Percentiles rank a stretch among this genome's conserved stretches.
phyloP scores from a whole-genome alignment of 2,113 vertebrate species.

The Romanogobio albipinnatus region DNA sequence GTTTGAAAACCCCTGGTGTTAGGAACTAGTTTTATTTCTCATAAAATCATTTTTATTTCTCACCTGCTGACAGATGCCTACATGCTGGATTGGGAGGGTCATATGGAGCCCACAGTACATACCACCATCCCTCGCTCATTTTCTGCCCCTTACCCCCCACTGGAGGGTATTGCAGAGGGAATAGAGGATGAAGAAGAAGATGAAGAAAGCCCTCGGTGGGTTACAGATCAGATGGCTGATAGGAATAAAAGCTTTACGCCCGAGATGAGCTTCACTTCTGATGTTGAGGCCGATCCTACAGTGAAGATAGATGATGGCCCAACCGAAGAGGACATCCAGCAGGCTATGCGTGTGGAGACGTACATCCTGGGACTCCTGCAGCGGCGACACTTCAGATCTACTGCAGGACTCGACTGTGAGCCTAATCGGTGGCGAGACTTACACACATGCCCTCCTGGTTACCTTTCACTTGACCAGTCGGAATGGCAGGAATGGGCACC shows the following conservation, averaged over 20 bases:
- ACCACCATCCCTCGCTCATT: constrained; percentile 80
- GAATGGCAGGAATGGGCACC: constrained; percentile 69
- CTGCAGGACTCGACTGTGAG: constrained; percentile 69
- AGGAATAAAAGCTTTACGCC: neutral
- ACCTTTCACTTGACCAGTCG: constrained; percentile 47
- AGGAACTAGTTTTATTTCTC: neutral
- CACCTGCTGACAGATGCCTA: constrained; percentile 60
- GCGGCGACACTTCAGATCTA: constrained; percentile 77
- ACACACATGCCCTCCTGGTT: constrained; percentile 1
- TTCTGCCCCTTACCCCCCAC: constrained; percentile 82
- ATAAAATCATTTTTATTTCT: neutral
- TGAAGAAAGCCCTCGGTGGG: constrained; percentile 22
- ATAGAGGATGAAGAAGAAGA: constrained; percentile 53
- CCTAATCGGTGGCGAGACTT: constrained; percentile 48
- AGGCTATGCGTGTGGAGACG: constrained; percentile 79
- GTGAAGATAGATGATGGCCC: constrained; percentile 56
- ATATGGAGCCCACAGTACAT: constrained; percentile 58
- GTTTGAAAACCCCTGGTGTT: neutral
- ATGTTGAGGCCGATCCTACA: constrained; percentile 13
- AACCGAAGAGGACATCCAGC: constrained; percentile 71
- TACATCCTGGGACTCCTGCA: constrained; percentile 87
- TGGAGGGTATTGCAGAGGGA: constrained; percentile 76
- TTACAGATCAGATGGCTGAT: constrained; percentile 9
- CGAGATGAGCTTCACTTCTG: constrained; percentile 8
- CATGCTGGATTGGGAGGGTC: constrained; percentile 60